phyloP scores from a whole-genome alignment of 2,113 vertebrate species.

The Vidua chalybeata region DNA sequence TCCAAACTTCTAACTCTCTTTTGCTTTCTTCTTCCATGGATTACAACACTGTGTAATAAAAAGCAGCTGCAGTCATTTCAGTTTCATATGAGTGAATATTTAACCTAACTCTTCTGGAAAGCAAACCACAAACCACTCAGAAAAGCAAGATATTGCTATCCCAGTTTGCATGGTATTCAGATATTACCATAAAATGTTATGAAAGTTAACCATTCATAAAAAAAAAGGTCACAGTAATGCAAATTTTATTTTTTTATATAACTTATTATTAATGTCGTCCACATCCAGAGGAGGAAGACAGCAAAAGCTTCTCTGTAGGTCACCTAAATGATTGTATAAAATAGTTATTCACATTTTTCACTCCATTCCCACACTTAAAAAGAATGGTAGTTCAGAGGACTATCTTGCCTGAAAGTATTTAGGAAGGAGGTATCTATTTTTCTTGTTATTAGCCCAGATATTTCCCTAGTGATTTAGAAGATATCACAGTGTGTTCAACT shows the following conservation, averaged over 20 bases:
- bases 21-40: background rate
- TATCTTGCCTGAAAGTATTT: background rate
- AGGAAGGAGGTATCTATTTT: background rate
- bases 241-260: background rate
- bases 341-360: background rate
- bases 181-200: background rate
- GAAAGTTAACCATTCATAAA: background rate
- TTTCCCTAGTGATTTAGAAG: background rate
- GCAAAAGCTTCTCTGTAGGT: background rate
- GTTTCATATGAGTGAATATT: background rate
- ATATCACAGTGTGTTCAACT: background rate
- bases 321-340: background rate
- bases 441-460: background rate
- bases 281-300: background rate
- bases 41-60: background rate
- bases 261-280: background rate
- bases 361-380: background rate
- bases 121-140: background rate
- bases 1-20: background rate
- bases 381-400: background rate
- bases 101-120: background rate
- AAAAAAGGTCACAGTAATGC: accelerated
- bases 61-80: background rate
- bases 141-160: background rate
- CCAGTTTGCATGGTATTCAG: background rate